Base-by-base conservation (phyloP, 1,140 invertebrate species). In the Temnothorax nylanderi region DNA sequence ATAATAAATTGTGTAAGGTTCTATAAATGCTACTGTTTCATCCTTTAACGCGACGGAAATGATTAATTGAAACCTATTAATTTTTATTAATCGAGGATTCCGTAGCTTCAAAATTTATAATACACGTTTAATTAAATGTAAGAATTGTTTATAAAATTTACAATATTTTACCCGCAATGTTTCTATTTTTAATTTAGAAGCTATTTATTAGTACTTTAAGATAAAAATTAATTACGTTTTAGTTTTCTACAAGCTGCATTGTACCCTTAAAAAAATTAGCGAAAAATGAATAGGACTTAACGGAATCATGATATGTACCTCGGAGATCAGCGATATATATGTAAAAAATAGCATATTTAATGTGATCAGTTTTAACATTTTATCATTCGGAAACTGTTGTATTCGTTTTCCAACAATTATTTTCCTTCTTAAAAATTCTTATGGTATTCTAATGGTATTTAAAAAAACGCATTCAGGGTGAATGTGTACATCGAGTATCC, bases 401-500 rank as follows among this genome's bases (percentile, higher is more conserved):
- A 13, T 64, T 47, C 18, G 13, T 3, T 26, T 13, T 69, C 2
- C 5, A 69, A 69, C n/a, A 34, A 72, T 72, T 74, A 56, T 13
- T 32, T 18, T 62, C n/a, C 26, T 60, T 77, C 56, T 65, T 54
- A 65, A 13, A 54, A 26, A 54, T 41, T n/a, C 64, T 69, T 41
- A 26, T 47, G 13, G 26, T 26, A 26, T 26, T 26, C 26, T 26
- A 26, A 26, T 37, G 26, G 18, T 37, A 67, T 32, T 80, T 67
- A 51, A 67, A 67, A 34, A 51, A 51, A 16, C n/a, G 44, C 44
- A 13, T 18, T 80, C 32, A 67, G 44, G n/a, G 56, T 47, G 41
- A 62, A 26, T 37, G 60, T 54, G n/a, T 54, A 26, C 77, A 81
- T 37, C 21, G 34, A 11, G 49, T 71, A 54, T 41, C n/a, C 64